Base-by-base conservation (phyloP, 2,113 vertebrate genomes). In the Marmota flaviventris region DNA sequence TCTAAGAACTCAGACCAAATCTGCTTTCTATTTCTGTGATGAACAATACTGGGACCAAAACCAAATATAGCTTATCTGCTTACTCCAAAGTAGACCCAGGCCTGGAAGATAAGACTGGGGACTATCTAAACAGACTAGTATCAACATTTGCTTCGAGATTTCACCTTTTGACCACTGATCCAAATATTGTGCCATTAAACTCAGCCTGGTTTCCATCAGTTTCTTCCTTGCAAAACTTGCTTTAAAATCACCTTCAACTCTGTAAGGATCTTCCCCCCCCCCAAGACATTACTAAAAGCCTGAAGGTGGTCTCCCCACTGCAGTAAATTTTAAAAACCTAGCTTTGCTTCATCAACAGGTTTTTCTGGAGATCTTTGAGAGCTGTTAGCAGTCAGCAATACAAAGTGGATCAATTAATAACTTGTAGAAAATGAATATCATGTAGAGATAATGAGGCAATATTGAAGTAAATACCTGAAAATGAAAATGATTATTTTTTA, bases 71-170 rank as follows among this genome's bases (percentile, higher is more conserved):
- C 29, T 76, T 13, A 72, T 20, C 22, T 51, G 42, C 39, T 78
- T 77, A 22, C 6, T 94, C 58, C 51, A 76, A 84, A n/a, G 24
- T 84, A 93, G 69, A 81, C 3, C 53, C 63, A 32, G 12, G 56
- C n/a, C 39, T 88, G n/a, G 45, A 81, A 93, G 67, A 77, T 69
- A 88, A 56, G 34, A 67, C 51, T 84, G 5, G 48, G 48, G 75
- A 72, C 25, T 16, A 67, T n/a, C 39, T n/a, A 79, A 10, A 25
- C 1, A 78, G 61, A 85, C 42, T 51, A 84, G 17, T 32, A 39
- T 22, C 39, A 88, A 85, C 8, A 78, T 87, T 90, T 77, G 29
- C 42, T 92, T 96, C 34, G 73, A 70, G 85, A 75, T 77, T 25
- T 67, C 58, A 92, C 20, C 51, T 87, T 77, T n/a, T 94, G 27